phyloP scores from a whole-genome alignment of 1,140 invertebrate genomes.

The Halesus radiatus region DNA sequence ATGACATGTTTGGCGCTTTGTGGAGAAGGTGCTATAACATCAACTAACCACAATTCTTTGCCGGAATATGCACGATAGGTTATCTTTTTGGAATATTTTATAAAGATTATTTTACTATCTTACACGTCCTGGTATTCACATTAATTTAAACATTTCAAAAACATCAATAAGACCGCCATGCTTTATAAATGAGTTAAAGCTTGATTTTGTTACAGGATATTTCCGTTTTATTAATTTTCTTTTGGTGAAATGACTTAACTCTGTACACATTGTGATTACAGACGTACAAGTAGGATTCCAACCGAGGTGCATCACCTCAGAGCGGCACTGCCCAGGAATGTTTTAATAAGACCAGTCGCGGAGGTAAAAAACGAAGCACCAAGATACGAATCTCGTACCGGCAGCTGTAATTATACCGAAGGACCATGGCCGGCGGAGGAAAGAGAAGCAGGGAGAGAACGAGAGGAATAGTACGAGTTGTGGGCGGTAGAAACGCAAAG shows the following conservation, averaged over 20 bases:
- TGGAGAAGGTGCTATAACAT: too few species aligned
- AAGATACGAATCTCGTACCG: conserved; percentile 46
- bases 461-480: neutral
- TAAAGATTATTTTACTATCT: too few species aligned
- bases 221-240: neutral
- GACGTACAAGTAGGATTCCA: conserved; percentile 8
- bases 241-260: neutral
- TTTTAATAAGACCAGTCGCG: conserved; percentile 54
- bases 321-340: conserved; percentile 47
- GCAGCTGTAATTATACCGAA: conserved; percentile 44
- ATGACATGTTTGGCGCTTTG: too few species aligned
- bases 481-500: conserved; percentile 14
- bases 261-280: neutral
- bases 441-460: conserved; percentile 16
- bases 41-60: too few species aligned
- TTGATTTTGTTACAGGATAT: too few species aligned
- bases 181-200: too few species aligned
- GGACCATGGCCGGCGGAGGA: neutral
- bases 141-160: too few species aligned
- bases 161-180: too few species aligned
- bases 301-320: conserved; percentile 24
- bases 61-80: too few species aligned
- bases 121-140: too few species aligned
- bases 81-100: too few species aligned
- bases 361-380: conserved; percentile 39